Evolutionary conservation across 53 echinoderm and acorn worm species (phyloP).

Genomic region (Zoroaster sp.): DNA sequence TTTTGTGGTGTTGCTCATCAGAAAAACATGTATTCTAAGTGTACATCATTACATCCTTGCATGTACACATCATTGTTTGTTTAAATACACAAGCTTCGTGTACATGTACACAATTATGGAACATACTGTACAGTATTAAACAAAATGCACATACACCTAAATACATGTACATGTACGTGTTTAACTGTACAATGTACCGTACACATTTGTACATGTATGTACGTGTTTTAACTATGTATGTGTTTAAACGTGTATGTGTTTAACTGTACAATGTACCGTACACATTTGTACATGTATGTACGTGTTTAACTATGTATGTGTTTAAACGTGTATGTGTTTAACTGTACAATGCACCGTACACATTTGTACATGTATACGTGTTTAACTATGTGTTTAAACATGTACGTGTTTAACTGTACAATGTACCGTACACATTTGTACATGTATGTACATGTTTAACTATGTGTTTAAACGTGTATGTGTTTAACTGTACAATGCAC

Average conservation of each 20-base stretch:
- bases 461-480: too few species aligned
- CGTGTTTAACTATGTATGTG: not conserved
- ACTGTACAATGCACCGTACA: not conserved
- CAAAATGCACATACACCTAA: not conserved
- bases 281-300: not conserved
- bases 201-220: not conserved
- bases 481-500: too few species aligned
- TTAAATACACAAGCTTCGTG: too few species aligned
- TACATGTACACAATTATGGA: too few species aligned
- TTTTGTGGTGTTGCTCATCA: not conserved
- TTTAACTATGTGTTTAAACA: too few species aligned
- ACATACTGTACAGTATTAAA: not conserved
- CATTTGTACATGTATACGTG: not conserved
- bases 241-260: not conserved
- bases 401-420: too few species aligned
- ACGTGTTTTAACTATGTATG: not conserved
- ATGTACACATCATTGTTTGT: not conserved
- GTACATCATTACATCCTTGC: not conserved
- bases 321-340: not conserved
- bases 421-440: too few species aligned
- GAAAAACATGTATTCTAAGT: not conserved
- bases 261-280: not conserved
- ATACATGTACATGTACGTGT: not conserved
- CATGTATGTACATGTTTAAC: too few species aligned
- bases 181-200: not conserved